Evolutionary conservation across 2,113 vertebrate species (phyloP), one percentile per base, ranked within the genome.

Genomic region (Eclectus roratus): DNA sequence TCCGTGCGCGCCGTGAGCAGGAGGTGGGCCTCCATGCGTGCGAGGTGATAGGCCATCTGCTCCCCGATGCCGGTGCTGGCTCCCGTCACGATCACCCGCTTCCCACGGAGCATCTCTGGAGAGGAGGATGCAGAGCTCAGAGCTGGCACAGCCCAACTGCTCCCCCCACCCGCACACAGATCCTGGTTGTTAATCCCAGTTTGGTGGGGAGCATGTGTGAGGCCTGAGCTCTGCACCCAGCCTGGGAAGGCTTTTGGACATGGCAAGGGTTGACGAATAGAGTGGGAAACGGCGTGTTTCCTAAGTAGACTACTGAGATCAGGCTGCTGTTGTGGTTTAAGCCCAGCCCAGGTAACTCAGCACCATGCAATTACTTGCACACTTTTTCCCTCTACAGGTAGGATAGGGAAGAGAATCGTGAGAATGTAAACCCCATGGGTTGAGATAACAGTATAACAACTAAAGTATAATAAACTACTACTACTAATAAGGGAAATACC

Each of bases 41-140:
- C 98, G 95, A 98, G 95, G 74, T 98, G 98, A 93, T 98, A 98
- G 0, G 98, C 98, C 82, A 98, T 98, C 92, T 98, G 98, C 96
- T 97, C 98, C 83, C 98, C 98, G 11, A 98, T 98, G 74, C 98
- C 98, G 2, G 73, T 97, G 97, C 98, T 98, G 92, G 98, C 98
- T 7, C 98, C 98, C 0, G 98, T 98, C 93, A 98, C 96, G 49
- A 98, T 97, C 85, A 98, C 98, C 24, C 92, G 95, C 52, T 98
- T 98, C 3, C 98, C 98, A 81, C 92, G 97, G 33, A 98, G 97
- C 98, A 98, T 97, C 91, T 97, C 98, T 98, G 96, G 31, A 66
- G 58, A 89, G 93, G 13, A 93, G 68, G 58, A 61, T 0, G 7
- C 43, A 7, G 77, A 23, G 46, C 72, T 85, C 18, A 3, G 91